phyloP scores from a whole-genome alignment of 2,797 vertebrate species.

The Neostethus bicornis region DNA sequence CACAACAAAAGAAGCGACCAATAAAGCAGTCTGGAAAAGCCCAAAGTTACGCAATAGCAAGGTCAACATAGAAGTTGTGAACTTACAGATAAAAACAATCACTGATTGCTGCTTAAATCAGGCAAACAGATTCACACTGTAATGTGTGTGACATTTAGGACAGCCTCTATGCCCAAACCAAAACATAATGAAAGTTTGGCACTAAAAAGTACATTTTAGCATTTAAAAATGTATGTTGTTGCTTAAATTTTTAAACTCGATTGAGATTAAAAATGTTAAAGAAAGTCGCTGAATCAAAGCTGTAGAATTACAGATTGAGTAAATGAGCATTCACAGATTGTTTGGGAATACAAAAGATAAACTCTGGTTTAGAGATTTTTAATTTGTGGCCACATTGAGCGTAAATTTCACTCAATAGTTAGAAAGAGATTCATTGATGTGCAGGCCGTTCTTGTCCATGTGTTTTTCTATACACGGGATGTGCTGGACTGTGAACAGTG shows the following conservation, averaged over 20 bases:
- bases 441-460: not conserved
- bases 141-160: not conserved
- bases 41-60: constrained; percentile 16
- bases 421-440: not conserved
- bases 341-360: not conserved
- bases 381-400: not conserved
- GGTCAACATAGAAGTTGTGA: constrained; percentile 68
- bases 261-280: not conserved
- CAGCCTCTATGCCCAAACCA: not conserved
- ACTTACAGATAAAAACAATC: too few relatives aligned
- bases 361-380: not conserved
- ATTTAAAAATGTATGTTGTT: not conserved
- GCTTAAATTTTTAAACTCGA: not conserved
- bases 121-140: not conserved
- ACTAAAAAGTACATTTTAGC: not conserved
- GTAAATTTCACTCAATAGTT: not conserved
- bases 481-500: not conserved
- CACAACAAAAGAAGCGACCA: constrained; percentile 36
- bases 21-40: constrained; percentile 3
- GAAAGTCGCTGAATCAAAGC: not conserved
- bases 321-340: not conserved
- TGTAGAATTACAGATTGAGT: not conserved
- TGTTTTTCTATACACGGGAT: too few relatives aligned
- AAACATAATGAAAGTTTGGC: not conserved
- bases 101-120: too few relatives aligned